Evolutionary conservation across 2,113 vertebrate genomes (phyloP), one percentile per base, ranked within the genome.

Genomic region (Sciurus niger): DNA sequence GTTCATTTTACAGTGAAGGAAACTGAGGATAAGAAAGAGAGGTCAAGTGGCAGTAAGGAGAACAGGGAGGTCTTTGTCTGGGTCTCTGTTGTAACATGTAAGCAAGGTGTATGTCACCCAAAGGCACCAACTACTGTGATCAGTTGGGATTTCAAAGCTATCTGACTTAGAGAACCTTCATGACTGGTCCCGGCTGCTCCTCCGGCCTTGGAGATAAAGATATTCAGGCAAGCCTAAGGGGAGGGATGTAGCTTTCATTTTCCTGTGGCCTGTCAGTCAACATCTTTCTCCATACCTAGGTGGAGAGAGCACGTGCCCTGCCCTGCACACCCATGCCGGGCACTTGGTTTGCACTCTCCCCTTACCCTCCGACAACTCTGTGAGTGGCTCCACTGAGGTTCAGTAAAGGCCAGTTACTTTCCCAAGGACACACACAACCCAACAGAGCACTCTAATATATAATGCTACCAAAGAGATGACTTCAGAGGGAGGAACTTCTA

Each of bases 271-370:
- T 53, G 37, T 20, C 40, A 2, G 18, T 3, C 20, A 1, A 3
- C 43, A 34, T 34, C 25, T 34, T 55, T 80, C 25, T 63, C 67
- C 32, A 11, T 0, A 24, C 58, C 28, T 30, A n/a, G 8, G 5
- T 0, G 1, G n/a, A 58, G 11, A 25, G 30, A 82, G n/a, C 70
- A 30, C 32, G 34, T 17, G 20, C 1, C 16, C 24, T 4, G 17
- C 46, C 34, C 37, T 24, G 2, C 7, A 2, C 1, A 3, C 30
- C 1, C 9, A 2, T 2, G 3, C 30, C 0, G 4, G 32, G 28
- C 55, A 32, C 14, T 10, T 13, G 48, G 32, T 40, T 11, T 4
- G 67, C 34, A 40, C 28, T 30, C n/a, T 40, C 20, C 55, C 18
- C 58, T 74, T 67, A 55, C 28, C 28, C 10, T 28, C 28, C 32